Evolutionary conservation across 1,140 invertebrate genomes (phyloP), one percentile per base, ranked within the genome.

Genomic region (Callitettix versicolor): DNA sequence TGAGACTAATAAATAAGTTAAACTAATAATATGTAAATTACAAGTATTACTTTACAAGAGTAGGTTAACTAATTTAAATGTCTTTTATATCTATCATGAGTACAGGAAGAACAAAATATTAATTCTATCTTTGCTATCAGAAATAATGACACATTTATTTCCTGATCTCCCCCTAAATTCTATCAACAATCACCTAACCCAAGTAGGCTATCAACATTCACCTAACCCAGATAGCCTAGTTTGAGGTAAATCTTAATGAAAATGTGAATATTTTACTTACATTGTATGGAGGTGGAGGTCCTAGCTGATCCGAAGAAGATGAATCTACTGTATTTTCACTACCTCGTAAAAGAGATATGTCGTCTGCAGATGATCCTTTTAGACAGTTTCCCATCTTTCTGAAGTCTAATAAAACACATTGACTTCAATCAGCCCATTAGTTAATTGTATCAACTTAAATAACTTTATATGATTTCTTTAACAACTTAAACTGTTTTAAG

Each of bases 371-470:
- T 51, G 72, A 72, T 40, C 76, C 72, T 70, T 79, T 79, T 36
- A 80, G 69, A 64, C 79, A 80, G 66, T 80, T 80, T 52, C 79
- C 79, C 79, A 80, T 80, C 53, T 53, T 58, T 26, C n/a, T 9
- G n/a, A 33, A n/a, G n/a, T n/a, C n/a, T n/a, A n/a, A n/a, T n/a
- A n/a, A n/a, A n/a, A n/a, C n/a, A n/a, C n/a, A n/a, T n/a, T n/a
- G n/a, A n/a, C n/a, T n/a, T n/a, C n/a, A n/a, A n/a, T n/a, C n/a
- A n/a, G n/a, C n/a, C n/a, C n/a, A n/a, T n/a, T n/a, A n/a, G n/a
- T n/a, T n/a, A n/a, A n/a, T n/a, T n/a, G n/a, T n/a, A n/a, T n/a
- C n/a, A n/a, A n/a, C n/a, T n/a, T n/a, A n/a, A n/a, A n/a, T n/a
- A n/a, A n/a, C n/a, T n/a, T n/a, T n/a, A n/a, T n/a, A n/a, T n/a